Base-by-base conservation (phyloP, 2,113 vertebrate genomes). In the Danionella cerebrum region DNA sequence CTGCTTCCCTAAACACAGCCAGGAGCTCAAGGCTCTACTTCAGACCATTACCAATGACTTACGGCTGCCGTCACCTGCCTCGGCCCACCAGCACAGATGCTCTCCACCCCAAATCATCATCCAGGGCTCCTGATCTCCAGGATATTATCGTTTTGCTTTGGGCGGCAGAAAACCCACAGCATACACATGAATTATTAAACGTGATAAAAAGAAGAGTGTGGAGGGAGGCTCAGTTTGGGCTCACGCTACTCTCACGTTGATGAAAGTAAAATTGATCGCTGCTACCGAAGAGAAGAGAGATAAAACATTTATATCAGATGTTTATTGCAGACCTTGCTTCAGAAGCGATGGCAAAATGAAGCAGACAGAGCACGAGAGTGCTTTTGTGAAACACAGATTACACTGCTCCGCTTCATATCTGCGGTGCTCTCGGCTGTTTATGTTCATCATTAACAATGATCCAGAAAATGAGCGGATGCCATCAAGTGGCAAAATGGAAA, bases 171-270 rank as follows among this genome's bases (percentile, higher is more conserved):
- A 47, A 29, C 16, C 3, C n/a, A 54, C 58, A 33, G 59, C 58
- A 33, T 64, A 19, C 42, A 25, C 42, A 73, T 73, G 58, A 73
- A 73, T 73, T 69, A 69, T 73, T 73, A 69, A 73, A 65, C 38
- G 31, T 39, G 48, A 73, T 69, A 65, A 73, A 69, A 69, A 13
- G 25, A 38, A 52, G 5, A 8, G 52, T 47, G 50, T 73, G 53
- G 54, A 59, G 22, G 24, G 42, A 22, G 47, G 47, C 29, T 29
- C 44, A 48, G 11, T 14, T 63, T 22, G 18, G 47, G 59, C 21
- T 22, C 31, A 31, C 7, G 42, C 59, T 63, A 29, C 27, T 47
- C 33, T 22, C 53, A 22, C 53, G 6, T 38, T 59, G 55, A 59
- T 59, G 55, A 59, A 35, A 63, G 42, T 47, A 14, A 47, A 22